These are phyloP conservation scores for Diabrotica undecimpunctata DNA, from an alignment of 1,140 invertebrate species.

Conservation along the genomic window DNA sequence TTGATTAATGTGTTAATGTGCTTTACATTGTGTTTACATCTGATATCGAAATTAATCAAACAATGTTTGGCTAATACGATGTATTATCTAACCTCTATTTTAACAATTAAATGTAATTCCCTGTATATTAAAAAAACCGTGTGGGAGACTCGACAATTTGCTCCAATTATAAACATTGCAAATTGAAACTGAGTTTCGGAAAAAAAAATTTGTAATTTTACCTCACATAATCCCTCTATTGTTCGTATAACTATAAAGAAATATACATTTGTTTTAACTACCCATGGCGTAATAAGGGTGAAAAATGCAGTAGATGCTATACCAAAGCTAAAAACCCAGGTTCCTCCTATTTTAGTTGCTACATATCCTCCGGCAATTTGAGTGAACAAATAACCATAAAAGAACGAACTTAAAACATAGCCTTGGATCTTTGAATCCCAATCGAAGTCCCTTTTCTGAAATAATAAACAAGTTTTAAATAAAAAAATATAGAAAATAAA, in stretches of 20 bases:
- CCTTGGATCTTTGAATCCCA: slow-evolving; percentile 80
- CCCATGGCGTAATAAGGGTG: slow-evolving; percentile 79
- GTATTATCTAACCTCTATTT: too few species aligned
- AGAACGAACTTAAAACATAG: slow-evolving; percentile 81
- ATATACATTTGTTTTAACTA: slow-evolving; percentile 67
- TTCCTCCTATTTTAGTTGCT: slow-evolving; percentile 55
- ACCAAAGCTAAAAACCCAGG: slow-evolving; percentile 70
- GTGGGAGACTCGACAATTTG: too few species aligned
- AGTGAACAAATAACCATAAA: slow-evolving; percentile 75
- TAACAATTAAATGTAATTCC: too few species aligned
- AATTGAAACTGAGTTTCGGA: too few species aligned
- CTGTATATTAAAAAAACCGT: too few species aligned
- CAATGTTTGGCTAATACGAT: too few species aligned
- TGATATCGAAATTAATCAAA: too few species aligned
- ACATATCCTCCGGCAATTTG: slow-evolving; percentile 62
- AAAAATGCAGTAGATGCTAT: slow-evolving; percentile 75
- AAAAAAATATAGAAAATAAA: too few species aligned
- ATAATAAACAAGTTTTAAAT: background rate
- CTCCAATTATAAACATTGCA: too few species aligned
- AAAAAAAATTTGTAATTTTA: slow-evolving; percentile 39
- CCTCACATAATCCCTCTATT: slow-evolving; percentile 87
- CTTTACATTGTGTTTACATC: too few species aligned
- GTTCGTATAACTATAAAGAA: slow-evolving; percentile 72
- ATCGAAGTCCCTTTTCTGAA: slow-evolving; percentile 61
- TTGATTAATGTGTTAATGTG: too few species aligned